Base-by-base conservation (phyloP, 2,113 vertebrate genomes). In the Tragulus kanchil region DNA sequence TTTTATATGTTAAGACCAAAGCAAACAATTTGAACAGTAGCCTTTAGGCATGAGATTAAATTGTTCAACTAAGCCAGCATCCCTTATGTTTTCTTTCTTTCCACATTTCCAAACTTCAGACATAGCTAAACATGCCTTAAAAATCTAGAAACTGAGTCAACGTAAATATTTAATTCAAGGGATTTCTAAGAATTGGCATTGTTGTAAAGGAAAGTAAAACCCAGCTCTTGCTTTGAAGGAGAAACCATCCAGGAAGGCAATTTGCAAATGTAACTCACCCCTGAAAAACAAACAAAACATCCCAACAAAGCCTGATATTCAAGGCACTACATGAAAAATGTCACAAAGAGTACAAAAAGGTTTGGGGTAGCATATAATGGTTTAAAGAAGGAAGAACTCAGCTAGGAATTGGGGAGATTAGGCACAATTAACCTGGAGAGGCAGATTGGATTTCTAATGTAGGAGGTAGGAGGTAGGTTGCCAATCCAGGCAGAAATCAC, bases 131-230 rank as follows among this genome's bases (percentile, higher is more conserved):
- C 45, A n/a, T 88, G 21, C 10, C 90, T 87, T 90, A 83, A 64
- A 93, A 26, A 36, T 92, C 64, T 96, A 77, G 85, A 88, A 93
- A 93, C 61, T 21, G 65, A 54, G 13, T 81, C 23, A 92, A 14
- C 1, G 45, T 73, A 69, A 89, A 36, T 89, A 45, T 73, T 86
- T 52, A 90, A 84, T 86, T 89, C 15, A 48, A 90, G 23, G 77
- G 28, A 52, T 77, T 54, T 50, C 36, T 61, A 86, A n/a, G 83
- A 9, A 8, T 10, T 85, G 1, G 1, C 23, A 23, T 82, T 31
- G 12, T 87, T 90, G 17, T 88, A 96, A 92, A 69, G 36, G 28
- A 28, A 42, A 84, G 3, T 28, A 93, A 93, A 81, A 50, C 1
- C 8, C 11, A 92, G 15, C 45, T 90, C 3, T 5, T 90, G 17